Percentiles rank a stretch among this genome's conserved stretches.
Evolutionary conservation across 2,797 vertebrate genomes (phyloP).

Genomic region (Diplodus sargus): DNA sequence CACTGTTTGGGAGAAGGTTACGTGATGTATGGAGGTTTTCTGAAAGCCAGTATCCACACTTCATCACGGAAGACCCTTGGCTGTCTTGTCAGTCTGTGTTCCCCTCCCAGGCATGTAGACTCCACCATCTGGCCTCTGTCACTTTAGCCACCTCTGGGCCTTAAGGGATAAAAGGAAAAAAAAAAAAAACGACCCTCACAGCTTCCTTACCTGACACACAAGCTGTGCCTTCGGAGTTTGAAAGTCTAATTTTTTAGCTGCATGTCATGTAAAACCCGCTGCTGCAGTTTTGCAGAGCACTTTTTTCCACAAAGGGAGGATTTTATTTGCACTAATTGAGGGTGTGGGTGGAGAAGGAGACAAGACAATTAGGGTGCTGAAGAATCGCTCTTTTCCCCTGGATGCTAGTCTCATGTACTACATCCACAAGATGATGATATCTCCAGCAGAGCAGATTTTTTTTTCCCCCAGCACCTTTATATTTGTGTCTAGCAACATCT

Average conservation of each 20-base stretch:
- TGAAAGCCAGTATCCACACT: conserved; percentile 19
- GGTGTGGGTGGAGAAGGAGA: conserved; percentile 46
- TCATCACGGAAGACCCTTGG: conserved; percentile 46
- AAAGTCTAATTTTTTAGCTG: conserved; percentile 22
- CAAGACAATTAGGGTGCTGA: conserved; percentile 39
- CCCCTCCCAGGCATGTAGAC: conserved; percentile 52
- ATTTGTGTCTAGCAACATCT: conserved; percentile 18
- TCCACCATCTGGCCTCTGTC: conserved; percentile 68
- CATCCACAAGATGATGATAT: conserved; percentile 12
- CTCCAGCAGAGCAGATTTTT: conserved; percentile 11
- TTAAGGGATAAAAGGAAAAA: conserved; percentile 39
- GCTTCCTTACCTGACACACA: conserved; percentile 44
- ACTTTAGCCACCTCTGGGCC: conserved; percentile 59
- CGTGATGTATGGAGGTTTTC: not conserved
- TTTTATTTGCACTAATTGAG: conserved; percentile 53
- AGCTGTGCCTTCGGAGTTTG: conserved; percentile 16
- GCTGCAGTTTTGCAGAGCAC: not conserved
- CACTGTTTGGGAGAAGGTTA: not conserved
- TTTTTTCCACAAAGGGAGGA: conserved; percentile 26
- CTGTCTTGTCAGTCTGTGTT: conserved; percentile 53
- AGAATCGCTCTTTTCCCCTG: conserved; percentile 3
- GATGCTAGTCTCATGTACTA: conserved; percentile 5
- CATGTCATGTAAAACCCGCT: conserved; percentile 7
- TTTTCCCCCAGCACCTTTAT: conserved; percentile 5
- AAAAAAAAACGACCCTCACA: conserved; percentile 7